Percentiles rank a stretch among this genome's conserved stretches.
Conservation (phyloP, 2,888 invertebrate species). For the Anagyrus pseudococci region DNA sequence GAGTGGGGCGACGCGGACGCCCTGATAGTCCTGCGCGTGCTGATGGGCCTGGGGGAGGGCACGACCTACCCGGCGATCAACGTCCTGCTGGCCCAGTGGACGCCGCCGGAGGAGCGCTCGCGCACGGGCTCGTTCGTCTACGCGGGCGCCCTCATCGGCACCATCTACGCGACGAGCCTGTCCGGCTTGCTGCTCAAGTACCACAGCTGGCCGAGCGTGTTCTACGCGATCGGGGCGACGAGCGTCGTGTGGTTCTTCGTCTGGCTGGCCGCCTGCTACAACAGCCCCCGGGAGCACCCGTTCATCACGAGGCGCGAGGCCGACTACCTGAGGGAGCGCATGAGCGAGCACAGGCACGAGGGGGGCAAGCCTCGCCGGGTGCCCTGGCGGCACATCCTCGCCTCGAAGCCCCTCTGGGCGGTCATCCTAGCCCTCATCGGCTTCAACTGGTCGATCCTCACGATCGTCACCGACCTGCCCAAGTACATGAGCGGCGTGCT, state of each 20-base stretch:
- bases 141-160: constrained; percentile 75
- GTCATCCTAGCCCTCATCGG: constrained; percentile 69
- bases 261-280: constrained; percentile 64
- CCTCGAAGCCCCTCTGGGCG: constrained; percentile 76
- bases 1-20: constrained; percentile 70
- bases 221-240: constrained; percentile 79
- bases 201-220: constrained; percentile 77
- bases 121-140: constrained; percentile 81
- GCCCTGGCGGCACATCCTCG: constrained; percentile 54
- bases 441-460: constrained; percentile 60
- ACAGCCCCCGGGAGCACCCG: constrained; percentile 58
- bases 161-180: constrained; percentile 70
- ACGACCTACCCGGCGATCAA: constrained; percentile 86
- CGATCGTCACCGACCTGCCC: constrained; percentile 59
- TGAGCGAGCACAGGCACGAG: constrained; percentile 52
- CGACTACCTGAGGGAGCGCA: constrained; percentile 52
- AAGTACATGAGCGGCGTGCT: constrained; percentile 61
- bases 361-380: constrained; percentile 48
- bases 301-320: constrained; percentile 57
- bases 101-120: constrained; percentile 73
- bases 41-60: constrained; percentile 87
- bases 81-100: constrained; percentile 82
- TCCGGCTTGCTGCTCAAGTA: constrained; percentile 75
- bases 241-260: constrained; percentile 78
- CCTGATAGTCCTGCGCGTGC: constrained; percentile 76